Base-by-base conservation (phyloP, 35 echinoderm and acorn worm species). In the Anneissia japonica region DNA sequence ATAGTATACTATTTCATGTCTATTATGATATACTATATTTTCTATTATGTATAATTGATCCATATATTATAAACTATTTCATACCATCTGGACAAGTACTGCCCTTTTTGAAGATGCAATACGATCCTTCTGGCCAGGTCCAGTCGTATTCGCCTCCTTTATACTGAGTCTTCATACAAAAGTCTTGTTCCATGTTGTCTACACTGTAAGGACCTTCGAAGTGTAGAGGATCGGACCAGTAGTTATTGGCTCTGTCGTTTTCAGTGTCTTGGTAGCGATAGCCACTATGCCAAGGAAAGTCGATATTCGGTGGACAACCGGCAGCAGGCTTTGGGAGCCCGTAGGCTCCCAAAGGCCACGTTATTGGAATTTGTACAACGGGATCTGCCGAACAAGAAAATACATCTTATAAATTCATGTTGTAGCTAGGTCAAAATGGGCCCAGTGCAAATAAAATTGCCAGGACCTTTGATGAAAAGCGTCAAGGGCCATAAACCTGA, bases 51-150 rank as follows among this genome's bases (percentile, higher is more conserved):
- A n/a, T n/a, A n/a, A n/a, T n/a, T n/a, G n/a, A n/a, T n/a, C n/a
- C n/a, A n/a, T n/a, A n/a, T n/a, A n/a, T n/a, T n/a, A n/a, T 43
- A 43, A 43, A 43, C 40, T 6, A 43, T 6, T 4, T 43, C 19
- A 12, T 64, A 64, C 51, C 51, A 39, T 39, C 79, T 81, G 79
- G 34, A 38, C 35, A 39, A 26, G 16, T 17, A 39, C 36, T 39
- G 13, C 79, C 79, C 30, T 39, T 81, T 30, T 39, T 81, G 23
- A 37, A 81, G 0, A 81, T 81, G 23, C 79, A 81, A 26, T 81
- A 81, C 4, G 35, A 36, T 0, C 79, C 79, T 17, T 29, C 37
- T 39, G 79, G 34, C 79, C 79, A 81, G 3, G 35, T 81, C 79
- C 79, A 81, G 30, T 81, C 79, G 28, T 81, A 35, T 40, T 36